phyloP scores from a whole-genome alignment of 2,888 invertebrate species.

The Argynnis bischoffii region DNA sequence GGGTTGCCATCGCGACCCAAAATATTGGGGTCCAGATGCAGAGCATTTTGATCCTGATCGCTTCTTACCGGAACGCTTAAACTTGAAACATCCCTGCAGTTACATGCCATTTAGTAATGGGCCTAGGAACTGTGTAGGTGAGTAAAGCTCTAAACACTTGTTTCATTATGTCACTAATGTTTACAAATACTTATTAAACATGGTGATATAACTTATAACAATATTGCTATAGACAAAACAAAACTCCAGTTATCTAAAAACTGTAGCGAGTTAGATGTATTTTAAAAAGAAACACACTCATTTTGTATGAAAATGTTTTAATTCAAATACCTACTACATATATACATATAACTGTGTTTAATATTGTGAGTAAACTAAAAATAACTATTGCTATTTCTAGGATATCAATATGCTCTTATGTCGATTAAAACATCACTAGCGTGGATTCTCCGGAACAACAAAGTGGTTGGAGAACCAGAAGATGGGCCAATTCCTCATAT shows the following conservation, averaged over 20 bases:
- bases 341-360: too few relatives aligned
- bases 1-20: slow-evolving; percentile 79
- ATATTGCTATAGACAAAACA: too few relatives aligned
- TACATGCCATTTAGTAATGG: slow-evolving; percentile 80
- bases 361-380: too few relatives aligned
- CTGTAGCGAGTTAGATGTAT: too few relatives aligned
- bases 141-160: slow-evolving; percentile 37
- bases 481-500: slow-evolving; percentile 55
- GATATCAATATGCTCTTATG: slow-evolving; percentile 72
- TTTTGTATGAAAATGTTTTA: too few relatives aligned
- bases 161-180: too few relatives aligned
- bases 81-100: slow-evolving; percentile 63
- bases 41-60: slow-evolving; percentile 84
- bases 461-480: slow-evolving; percentile 56
- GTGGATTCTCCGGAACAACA: slow-evolving; percentile 55
- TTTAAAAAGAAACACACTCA: too few relatives aligned
- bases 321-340: too few relatives aligned
- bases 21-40: slow-evolving; percentile 83
- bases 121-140: slow-evolving; percentile 80
- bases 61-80: slow-evolving; percentile 79
- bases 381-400: slow-evolving; percentile 44
- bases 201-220: too few relatives aligned
- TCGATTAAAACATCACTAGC: slow-evolving; percentile 65
- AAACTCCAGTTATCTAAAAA: too few relatives aligned
- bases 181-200: too few relatives aligned